Percentiles rank a stretch among this genome's conserved stretches.
These are phyloP conservation scores for Malurus melanocephalus DNA, from an alignment of 2,113 vertebrate genomes.

Conservation along the genomic window DNA sequence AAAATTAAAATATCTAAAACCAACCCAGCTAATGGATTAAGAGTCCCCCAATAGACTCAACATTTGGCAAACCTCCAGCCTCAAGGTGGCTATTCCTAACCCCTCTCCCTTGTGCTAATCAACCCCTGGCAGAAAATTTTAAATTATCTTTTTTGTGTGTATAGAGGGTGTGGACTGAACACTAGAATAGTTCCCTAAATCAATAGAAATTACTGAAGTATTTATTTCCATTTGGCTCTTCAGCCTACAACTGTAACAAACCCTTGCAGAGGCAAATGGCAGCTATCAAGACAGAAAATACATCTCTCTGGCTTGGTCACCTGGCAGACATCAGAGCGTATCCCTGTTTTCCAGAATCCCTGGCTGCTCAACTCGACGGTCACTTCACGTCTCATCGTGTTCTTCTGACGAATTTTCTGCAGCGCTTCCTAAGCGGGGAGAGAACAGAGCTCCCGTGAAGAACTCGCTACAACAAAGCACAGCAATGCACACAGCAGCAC, in stretches of 20 bases:
- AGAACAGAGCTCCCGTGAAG: neutral
- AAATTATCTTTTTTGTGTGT: neutral
- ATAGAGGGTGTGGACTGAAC: neutral
- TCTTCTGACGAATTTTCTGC: slow-evolving; percentile 98
- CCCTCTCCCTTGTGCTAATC: neutral
- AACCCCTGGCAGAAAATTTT: neutral
- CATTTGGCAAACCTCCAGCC: neutral
- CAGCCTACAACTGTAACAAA: neutral
- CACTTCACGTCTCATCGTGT: slow-evolving; percentile 97
- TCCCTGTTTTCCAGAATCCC: slow-evolving; percentile 97
- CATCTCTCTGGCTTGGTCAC: slow-evolving; percentile 56
- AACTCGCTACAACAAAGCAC: neutral
- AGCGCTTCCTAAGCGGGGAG: slow-evolving; percentile 86
- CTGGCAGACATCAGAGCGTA: slow-evolving; percentile 98
- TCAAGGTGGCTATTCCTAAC: neutral
- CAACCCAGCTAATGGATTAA: neutral
- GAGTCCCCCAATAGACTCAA: neutral
- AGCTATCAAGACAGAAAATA: neutral
- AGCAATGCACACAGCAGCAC: fast-evolving
- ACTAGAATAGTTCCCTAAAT: neutral
- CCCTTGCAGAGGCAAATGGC: neutral
- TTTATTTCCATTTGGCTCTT: neutral
- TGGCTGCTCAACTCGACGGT: slow-evolving; percentile 97
- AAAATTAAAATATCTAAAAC: neutral
- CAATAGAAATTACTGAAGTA: neutral